Evolutionary conservation across 2,797 vertebrate genomes (phyloP), one percentile per base, ranked within the genome.

Genomic region (Chelon labrosus): DNA sequence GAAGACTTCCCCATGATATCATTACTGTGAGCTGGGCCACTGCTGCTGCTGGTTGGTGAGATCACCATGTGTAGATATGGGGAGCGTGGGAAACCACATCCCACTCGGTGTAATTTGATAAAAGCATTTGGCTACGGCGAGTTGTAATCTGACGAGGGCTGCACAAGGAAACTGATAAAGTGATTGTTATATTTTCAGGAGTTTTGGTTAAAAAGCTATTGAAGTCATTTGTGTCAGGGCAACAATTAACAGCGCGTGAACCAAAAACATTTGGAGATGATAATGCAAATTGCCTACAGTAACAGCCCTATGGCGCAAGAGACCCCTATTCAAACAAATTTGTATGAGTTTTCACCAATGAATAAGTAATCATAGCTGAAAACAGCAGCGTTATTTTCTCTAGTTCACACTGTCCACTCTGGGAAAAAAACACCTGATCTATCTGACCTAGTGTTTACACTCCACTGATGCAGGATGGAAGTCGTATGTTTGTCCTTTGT

Each of bases 31-130:
- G 69, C 63, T 69, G 66, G 27, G 27, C 46, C 1, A 3, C 55
- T 38, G 72, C 67, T 61, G 73, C 59, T 27, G 67, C 37, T 38
- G 67, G 44, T 25, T 22, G 58, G 41, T 76, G 83, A 76, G 46
- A 55, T 79, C 76, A 67, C 25, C 54, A 2, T 27, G 35, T 22
- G 57, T 17, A 1, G 63, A 52, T 25, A 66, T 1, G 65, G 71
- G 83, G 55, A 63, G 66, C 47, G 73, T 90, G 89, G 87, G 87
- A 90, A 88, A 77, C 69, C 22, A 37, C 69, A 54, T 62, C 47
- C 10, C 2, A 39, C 38, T 63, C 12, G 38, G 64, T 6, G 2
- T 65, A 10, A 67, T 70, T 58, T 54, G 42, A 38, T 27, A 41
- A 54, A 72, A 62, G 50, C 58, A 16, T 68, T 46, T 44, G 49